Evolutionary conservation across 1,140 invertebrate genomes (phyloP).

Genomic region (Bombus pyrosoma): DNA sequence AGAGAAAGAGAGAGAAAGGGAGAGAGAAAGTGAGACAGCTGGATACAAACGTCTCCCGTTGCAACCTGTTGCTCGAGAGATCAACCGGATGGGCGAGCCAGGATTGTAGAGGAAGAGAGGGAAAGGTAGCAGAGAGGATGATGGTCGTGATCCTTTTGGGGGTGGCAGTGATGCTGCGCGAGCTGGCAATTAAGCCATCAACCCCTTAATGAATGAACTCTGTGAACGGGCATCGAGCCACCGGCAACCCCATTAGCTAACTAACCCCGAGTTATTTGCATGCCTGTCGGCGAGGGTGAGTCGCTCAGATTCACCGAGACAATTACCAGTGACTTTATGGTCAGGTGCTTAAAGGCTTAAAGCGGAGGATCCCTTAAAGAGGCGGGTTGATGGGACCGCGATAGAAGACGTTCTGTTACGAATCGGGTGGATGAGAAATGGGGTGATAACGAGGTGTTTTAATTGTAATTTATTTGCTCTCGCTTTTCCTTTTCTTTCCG

Average conservation of each 20-base stretch:
- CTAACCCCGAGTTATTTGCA: constrained; percentile 83
- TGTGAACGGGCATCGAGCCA: constrained; percentile 70
- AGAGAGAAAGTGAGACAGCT: not conserved
- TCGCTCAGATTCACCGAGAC: constrained; percentile 79
- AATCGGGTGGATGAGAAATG: not conserved
- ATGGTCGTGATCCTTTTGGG: constrained; percentile 45
- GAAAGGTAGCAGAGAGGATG: constrained; percentile 52
- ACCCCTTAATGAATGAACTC: constrained; percentile 82
- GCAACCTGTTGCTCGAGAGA: constrained; percentile 77
- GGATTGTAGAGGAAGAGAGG: constrained; percentile 34
- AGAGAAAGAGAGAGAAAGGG: not conserved
- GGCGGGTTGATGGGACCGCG: not conserved
- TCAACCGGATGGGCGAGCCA: constrained; percentile 24
- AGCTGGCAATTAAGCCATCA: constrained; percentile 82
- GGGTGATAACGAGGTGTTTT: not conserved
- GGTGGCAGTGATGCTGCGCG: constrained; percentile 76
- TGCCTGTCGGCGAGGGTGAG: constrained; percentile 77
- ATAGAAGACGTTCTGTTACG: not conserved
- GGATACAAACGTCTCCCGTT: constrained; percentile 39
- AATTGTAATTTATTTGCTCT: not conserved
- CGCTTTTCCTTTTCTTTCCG: not conserved
- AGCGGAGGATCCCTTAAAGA: constrained; percentile 75
- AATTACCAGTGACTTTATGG: constrained; percentile 80
- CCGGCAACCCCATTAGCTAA: constrained; percentile 81
- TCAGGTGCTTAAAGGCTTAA: constrained; percentile 82